Percentiles rank a stretch among this genome's conserved stretches.
These are phyloP conservation scores for Drosophila melanogaster DNA, from an alignment of 1,140 invertebrate genomes.

Conservation along the genomic window DNA sequence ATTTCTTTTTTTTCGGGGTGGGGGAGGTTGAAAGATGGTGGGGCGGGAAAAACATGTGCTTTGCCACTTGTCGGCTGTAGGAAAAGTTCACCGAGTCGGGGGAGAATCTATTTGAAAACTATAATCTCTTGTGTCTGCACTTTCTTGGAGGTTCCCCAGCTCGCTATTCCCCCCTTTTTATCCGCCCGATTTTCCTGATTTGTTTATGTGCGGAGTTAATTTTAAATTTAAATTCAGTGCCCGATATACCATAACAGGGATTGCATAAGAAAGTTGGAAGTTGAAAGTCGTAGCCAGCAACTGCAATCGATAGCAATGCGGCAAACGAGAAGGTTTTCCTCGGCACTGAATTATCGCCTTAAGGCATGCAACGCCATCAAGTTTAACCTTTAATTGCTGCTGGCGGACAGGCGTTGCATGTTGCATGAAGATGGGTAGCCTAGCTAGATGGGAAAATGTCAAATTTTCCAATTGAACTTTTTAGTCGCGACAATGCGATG, in stretches of 20 bases:
- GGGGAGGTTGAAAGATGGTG: constrained; percentile 19
- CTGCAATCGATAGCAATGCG: constrained; percentile 58
- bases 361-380: constrained; percentile 54
- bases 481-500: constrained; percentile 25
- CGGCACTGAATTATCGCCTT: constrained; percentile 33
- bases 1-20: neutral
- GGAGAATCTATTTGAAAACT: constrained; percentile 21
- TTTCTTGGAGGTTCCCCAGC: constrained; percentile 26
- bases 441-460: constrained; percentile 12
- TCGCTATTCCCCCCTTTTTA: constrained; percentile 7
- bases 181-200: constrained; percentile 14
- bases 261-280: constrained; percentile 31
- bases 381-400: constrained; percentile 68
- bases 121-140: constrained; percentile 35
- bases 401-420: constrained; percentile 50
- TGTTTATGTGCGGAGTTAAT: constrained; percentile 57
- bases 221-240: constrained; percentile 51
- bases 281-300: neutral
- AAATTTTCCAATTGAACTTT: constrained; percentile 65
- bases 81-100: constrained; percentile 25
- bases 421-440: constrained; percentile 26
- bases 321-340: constrained; percentile 30
- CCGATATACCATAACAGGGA: constrained; percentile 2
- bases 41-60: constrained; percentile 35
- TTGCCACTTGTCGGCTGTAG: constrained; percentile 48